These are phyloP conservation scores for Acanthaster planci DNA, from an alignment of 35 echinoderm and acorn worm genomes.

Conservation along the genomic window DNA sequence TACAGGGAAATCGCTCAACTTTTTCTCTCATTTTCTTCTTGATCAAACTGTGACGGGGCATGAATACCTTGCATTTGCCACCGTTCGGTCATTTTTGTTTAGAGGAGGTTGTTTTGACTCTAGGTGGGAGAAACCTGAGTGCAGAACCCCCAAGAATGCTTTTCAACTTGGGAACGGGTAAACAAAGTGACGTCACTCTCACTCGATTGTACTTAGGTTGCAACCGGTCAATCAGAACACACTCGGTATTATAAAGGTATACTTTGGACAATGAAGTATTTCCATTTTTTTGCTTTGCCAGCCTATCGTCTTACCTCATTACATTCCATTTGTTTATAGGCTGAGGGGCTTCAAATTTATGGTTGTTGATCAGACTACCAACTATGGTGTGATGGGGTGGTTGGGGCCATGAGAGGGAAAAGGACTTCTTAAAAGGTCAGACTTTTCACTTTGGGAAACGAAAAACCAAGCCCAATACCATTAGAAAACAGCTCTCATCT, in stretches of 20 bases:
- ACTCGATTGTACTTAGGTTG: neutral
- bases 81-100: neutral
- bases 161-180: slow-evolving; percentile 1
- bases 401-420: too few species aligned
- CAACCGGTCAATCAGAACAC: too few species aligned
- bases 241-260: too few species aligned
- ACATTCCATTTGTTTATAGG: neutral
- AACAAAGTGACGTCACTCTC: neutral
- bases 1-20: neutral
- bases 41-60: neutral
- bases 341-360: neutral
- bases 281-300: neutral
- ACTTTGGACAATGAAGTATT: neutral
- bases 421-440: too few species aligned
- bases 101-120: neutral
- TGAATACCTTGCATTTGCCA: neutral
- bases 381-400: too few species aligned
- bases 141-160: neutral
- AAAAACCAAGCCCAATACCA: too few species aligned
- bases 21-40: too few species aligned
- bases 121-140: slow-evolving; percentile 2
- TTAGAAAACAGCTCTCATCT: too few species aligned
- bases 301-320: neutral
- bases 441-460: too few species aligned
- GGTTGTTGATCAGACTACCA: neutral